Evolutionary conservation across 2,113 vertebrate genomes (phyloP).

Genomic region (Centropus unirufus): DNA sequence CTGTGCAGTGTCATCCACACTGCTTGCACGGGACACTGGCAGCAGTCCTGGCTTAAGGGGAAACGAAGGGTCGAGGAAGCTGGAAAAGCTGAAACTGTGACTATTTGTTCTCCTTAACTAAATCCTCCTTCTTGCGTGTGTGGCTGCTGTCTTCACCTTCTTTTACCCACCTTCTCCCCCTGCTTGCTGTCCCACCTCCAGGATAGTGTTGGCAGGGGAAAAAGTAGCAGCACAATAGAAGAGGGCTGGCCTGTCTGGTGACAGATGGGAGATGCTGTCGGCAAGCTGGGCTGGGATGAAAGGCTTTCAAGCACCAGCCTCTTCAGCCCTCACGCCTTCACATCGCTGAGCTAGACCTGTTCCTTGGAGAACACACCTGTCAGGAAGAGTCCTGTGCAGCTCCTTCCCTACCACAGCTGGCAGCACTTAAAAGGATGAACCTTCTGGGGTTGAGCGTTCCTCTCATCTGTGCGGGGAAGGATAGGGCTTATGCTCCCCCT

Average conservation of each 20-base stretch:
- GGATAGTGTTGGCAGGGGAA: background rate
- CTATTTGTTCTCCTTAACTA: background rate
- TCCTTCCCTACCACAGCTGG: conserved; percentile 53
- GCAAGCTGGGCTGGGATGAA: conserved; percentile 64
- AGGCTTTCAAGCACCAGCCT: conserved; percentile 36
- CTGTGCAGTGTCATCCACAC: background rate
- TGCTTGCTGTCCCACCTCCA: background rate
- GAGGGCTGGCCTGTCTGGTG: conserved; percentile 25
- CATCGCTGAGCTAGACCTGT: background rate
- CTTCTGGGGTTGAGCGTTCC: background rate
- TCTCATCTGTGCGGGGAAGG: conserved; percentile 33
- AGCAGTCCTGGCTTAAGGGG: background rate
- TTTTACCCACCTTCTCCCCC: background rate
- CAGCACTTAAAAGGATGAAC: conserved; percentile 62
- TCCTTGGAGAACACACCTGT: conserved; percentile 52
- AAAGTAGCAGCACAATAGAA: conserved; percentile 22
- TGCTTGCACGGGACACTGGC: background rate
- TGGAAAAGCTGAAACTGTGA: conserved; percentile 2
- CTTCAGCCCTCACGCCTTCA: background rate
- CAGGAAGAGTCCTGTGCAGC: conserved; percentile 23
- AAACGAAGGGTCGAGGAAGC: background rate
- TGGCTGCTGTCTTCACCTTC: conserved; percentile 37
- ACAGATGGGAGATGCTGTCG: conserved; percentile 58
- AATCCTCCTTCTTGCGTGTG: background rate
- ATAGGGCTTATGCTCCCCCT: background rate